Conservation (phyloP, 2,113 vertebrate species). For the Phainopepla nitens region DNA sequence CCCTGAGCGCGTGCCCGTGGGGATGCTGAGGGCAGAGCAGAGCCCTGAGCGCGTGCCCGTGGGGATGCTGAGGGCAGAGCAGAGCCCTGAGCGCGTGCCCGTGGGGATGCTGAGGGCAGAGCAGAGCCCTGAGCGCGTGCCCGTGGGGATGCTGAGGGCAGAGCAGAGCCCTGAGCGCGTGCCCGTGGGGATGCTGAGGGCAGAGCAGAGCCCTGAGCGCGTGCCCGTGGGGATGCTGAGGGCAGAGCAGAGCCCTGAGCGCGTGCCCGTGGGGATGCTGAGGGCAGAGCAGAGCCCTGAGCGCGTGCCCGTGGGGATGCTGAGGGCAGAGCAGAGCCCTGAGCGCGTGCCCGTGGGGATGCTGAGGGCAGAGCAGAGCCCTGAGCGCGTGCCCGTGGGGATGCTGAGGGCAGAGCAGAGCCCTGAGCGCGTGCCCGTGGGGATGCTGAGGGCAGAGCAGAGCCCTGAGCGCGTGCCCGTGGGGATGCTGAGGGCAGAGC, state of each 20-base stretch:
- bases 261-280: fast-evolving
- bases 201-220: fast-evolving
- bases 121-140: fast-evolving
- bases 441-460: not conserved
- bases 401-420: not conserved
- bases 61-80: not conserved
- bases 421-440: fast-evolving
- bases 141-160: not conserved
- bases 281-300: not conserved
- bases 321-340: not conserved
- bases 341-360: not conserved
- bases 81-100: fast-evolving
- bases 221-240: not conserved
- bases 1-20: fast-evolving
- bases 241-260: not conserved
- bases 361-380: not conserved
- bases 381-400: fast-evolving
- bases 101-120: not conserved
- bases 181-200: not conserved
- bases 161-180: fast-evolving
- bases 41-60: fast-evolving
- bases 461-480: fast-evolving
- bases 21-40: not conserved
- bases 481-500: not conserved
- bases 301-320: not conserved